phyloP scores from a whole-genome alignment of 2,888 invertebrate species.

The Phaonia tiefii region DNA sequence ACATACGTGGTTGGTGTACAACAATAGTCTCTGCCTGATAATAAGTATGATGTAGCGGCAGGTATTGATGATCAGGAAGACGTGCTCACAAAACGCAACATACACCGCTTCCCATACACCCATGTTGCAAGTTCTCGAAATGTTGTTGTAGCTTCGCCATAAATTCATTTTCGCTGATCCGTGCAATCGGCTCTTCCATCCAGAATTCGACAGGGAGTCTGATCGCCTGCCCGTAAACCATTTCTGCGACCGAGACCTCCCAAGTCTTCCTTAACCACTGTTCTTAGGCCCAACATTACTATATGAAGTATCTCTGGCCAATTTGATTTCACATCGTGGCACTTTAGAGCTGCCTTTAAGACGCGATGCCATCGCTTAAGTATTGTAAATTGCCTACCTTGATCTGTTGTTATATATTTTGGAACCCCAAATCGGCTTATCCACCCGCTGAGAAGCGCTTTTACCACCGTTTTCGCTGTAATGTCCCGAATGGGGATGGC shows the following conservation, averaged over 20 bases:
- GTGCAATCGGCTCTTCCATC: constrained; percentile 20
- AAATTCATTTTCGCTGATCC: constrained; percentile 22
- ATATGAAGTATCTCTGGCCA: constrained; percentile 22
- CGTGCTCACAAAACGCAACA: no score
- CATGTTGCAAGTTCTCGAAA: no score
- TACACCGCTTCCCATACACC: no score
- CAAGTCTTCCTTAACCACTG: constrained; percentile 52
- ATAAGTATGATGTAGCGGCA: no score
- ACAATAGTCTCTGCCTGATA: no score
- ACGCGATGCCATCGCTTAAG: constrained; percentile 24
- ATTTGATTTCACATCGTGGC: constrained; percentile 39
- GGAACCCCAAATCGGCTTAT: constrained; percentile 44
- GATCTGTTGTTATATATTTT: constrained; percentile 39
- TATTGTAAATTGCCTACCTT: constrained; percentile 49
- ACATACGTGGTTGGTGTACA: no score
- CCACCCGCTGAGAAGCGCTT: constrained; percentile 42
- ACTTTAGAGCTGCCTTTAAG: constrained; percentile 33
- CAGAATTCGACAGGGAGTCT: constrained; percentile 55
- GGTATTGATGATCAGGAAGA: no score
- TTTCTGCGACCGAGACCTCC: constrained; percentile 52
- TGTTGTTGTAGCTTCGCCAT: constrained; percentile 13
- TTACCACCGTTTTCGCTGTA: constrained; percentile 21
- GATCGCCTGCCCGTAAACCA: constrained; percentile 56
- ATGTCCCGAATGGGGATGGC: constrained; percentile 23
- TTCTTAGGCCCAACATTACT: constrained; percentile 1